Conservation (phyloP, 1,140 invertebrate species). For the Drosophila parvula region DNA sequence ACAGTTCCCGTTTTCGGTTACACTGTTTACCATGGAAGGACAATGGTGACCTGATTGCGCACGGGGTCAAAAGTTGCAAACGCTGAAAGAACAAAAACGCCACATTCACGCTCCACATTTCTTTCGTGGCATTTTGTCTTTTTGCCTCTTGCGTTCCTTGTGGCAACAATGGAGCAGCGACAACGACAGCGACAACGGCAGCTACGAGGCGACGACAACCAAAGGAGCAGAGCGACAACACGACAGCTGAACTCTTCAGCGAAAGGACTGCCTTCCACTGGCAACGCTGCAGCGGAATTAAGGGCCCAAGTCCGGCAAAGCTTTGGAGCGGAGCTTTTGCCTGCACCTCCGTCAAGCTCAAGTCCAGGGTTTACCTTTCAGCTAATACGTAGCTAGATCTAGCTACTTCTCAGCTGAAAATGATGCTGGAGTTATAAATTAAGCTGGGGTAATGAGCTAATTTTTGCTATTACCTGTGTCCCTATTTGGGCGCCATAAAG, state of each 20-base stretch:
- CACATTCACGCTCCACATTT: constrained; percentile 66
- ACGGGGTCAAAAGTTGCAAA: constrained; percentile 75
- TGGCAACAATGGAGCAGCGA: constrained; percentile 44
- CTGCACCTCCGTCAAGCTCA: constrained; percentile 30
- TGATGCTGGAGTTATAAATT: not conserved
- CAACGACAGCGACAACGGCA: constrained; percentile 43
- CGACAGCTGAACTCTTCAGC: constrained; percentile 78
- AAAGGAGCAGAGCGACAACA: constrained; percentile 51
- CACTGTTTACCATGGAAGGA: constrained; percentile 40
- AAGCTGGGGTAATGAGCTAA: not conserved
- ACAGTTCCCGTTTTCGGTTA: constrained; percentile 26
- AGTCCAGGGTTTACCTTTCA: constrained; percentile 9
- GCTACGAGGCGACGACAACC: constrained; percentile 40
- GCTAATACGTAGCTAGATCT: constrained; percentile 7
- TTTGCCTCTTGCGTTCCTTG: constrained; percentile 26
- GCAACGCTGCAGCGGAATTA: constrained; percentile 66
- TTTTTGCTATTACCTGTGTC: not conserved
- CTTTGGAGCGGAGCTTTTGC: constrained; percentile 54
- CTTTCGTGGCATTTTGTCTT: constrained; percentile 68
- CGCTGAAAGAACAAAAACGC: constrained; percentile 42
- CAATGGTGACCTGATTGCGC: constrained; percentile 72
- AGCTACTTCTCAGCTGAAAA: not conserved
- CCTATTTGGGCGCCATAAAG: not conserved
- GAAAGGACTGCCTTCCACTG: constrained; percentile 79
- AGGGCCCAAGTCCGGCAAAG: constrained; percentile 40